Base-by-base conservation (phyloP, 2,113 vertebrate genomes). In the Tympanuchus pallidicinctus region DNA sequence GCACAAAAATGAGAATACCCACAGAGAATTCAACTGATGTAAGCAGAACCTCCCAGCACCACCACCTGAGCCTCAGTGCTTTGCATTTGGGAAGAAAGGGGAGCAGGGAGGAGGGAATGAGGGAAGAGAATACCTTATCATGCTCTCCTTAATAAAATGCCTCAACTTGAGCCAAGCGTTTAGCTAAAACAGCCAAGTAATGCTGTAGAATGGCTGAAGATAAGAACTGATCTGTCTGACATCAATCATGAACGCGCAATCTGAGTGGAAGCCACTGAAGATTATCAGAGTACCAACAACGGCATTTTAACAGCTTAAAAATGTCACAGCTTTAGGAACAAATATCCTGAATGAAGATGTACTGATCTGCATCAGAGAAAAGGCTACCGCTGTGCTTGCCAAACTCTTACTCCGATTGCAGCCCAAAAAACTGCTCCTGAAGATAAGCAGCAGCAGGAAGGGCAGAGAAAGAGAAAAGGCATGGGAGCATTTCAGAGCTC, bases 241-340 rank as follows among this genome's bases (percentile, higher is more conserved):
- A 54, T 24, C 74, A 76, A n/a, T 42, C 43, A 19, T 4, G 8
- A 89, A 30, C 0, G 3, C 6, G 54, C 28, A 78, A 40, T 20
- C 56, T 50, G 27, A 66, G 63, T 0, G 2, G 2, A 19, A 88
- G 38, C 36, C 8, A 66, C 1, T 6, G 4, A 88, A 91, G 63
- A n/a, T 82, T 61, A 89, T 56, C 81, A 66, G 42, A 78, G 47
- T 54, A 56, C 36, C 40, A 32, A 64, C 54, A 78, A 24, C 2
- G 16, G 21, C 36, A 89, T n/a, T 90, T 84, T 48, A 91, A 89
- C 25, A 95, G 59, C 59, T 54, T 73, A 15, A 45, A 84, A 90
- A 66, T 20, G 4, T 59, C 2, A 59, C 7, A 8, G 6, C 47
- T 82, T 78, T 30, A 76, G 45, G 82, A 38, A 61, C 40, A 93